Evolutionary conservation across 2,888 invertebrate species (phyloP), one percentile per base, ranked within the genome.

Genomic region (Archips crataeganus): DNA sequence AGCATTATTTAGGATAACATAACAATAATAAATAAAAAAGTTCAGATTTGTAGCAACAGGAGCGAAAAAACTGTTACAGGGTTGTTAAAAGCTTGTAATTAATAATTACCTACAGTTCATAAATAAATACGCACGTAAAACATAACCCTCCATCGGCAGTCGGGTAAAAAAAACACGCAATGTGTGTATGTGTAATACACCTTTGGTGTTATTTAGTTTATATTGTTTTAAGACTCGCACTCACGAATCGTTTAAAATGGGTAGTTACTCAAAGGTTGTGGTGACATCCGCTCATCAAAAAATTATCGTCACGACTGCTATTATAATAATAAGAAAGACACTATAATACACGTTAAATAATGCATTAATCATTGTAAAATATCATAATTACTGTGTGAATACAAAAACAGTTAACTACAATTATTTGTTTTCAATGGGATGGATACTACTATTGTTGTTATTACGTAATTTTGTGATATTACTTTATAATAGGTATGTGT

Each of bases 201-300:
- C n/a, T n/a, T n/a, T n/a, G n/a, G n/a, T n/a, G n/a, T n/a, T n/a
- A n/a, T n/a, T n/a, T n/a, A n/a, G n/a, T n/a, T n/a, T n/a, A n/a
- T n/a, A n/a, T n/a, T n/a, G n/a, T n/a, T 51, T 2, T 51, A 15
- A 15, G 15, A 54, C 54, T n/a, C 9, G 49, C 6, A 45, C 10
- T 11, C 11, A 45, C 11, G 4, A 23, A 54, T 6, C 23, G 2
- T 23, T 6, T n/a, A 54, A 23, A 54, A 23, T 54, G 0, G 11
- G 54, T 32, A 11, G 57, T 68, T 63, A 63, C 51, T 32, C 47
- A 10, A 60, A 76, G 70, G 74, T 71, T 69, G 75, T 75, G 75
- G 75, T 75, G 76, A 78, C 77, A 78, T 80, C 78, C 79, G 78
- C 77, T 75, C 77, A 81, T 80, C 63, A 73, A 59, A 10, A 57